phyloP scores from a whole-genome alignment of 2,888 invertebrate genomes.

The Papilio protenor region DNA sequence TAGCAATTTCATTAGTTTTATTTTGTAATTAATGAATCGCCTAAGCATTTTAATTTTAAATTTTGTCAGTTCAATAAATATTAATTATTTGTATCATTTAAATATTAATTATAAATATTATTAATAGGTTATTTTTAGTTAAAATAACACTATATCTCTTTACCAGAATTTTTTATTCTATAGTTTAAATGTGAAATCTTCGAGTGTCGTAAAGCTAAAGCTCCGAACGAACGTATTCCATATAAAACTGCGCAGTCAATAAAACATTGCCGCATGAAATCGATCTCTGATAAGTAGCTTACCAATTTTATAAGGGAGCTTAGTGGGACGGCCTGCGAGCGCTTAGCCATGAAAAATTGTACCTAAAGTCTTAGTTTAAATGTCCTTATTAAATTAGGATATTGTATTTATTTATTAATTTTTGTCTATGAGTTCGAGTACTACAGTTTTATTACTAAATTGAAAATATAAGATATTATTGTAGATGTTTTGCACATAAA shows the following conservation, averaged over 20 bases:
- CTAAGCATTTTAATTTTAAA: too few relatives aligned
- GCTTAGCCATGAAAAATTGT: conserved; percentile 55
- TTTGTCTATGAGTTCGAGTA: too few relatives aligned
- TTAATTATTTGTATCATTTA: too few relatives aligned
- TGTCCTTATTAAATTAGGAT: conserved; percentile 42
- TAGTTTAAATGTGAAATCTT: conserved; percentile 43
- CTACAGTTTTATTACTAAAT: not conserved
- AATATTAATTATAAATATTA: too few relatives aligned
- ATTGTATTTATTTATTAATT: conserved; percentile 28
- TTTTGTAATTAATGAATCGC: too few relatives aligned
- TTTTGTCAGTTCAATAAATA: too few relatives aligned
- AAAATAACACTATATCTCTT: not conserved
- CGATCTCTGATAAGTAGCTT: conserved; percentile 74
- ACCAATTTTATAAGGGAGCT: conserved; percentile 71
- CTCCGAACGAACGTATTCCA: conserved; percentile 35
- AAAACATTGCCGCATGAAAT: conserved; percentile 62
- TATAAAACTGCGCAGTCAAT: conserved; percentile 52
- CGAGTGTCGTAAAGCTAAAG: conserved; percentile 37
- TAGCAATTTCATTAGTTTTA: too few relatives aligned
- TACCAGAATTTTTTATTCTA: not conserved
- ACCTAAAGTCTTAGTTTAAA: conserved; percentile 41
- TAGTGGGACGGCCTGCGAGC: conserved; percentile 54
- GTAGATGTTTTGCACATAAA: not conserved
- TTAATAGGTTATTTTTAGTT: too few relatives aligned
- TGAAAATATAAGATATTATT: not conserved